A percentile compares a stretch with the other conserved stretches of the same genome.
These are phyloP conservation scores for Centroberyx gerrardi DNA, from an alignment of 2,797 vertebrate species.

Conservation along the genomic window DNA sequence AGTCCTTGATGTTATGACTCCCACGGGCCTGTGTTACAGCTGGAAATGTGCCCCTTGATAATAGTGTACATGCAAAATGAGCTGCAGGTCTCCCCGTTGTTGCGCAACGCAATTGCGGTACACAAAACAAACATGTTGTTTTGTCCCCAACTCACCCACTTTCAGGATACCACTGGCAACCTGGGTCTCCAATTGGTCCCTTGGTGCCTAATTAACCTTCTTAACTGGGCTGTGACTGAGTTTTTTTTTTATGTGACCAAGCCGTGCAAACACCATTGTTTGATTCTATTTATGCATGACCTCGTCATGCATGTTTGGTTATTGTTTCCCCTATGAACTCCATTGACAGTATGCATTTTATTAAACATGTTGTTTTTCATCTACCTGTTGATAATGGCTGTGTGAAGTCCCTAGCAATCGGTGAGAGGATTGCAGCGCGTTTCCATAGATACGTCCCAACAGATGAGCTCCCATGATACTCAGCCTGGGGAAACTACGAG, in stretches of 20 bases:
- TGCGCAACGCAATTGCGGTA: conserved; percentile 51
- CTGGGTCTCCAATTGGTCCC: conserved; percentile 69
- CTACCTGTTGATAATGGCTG: conserved; percentile 34
- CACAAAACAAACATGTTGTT: conserved; percentile 83
- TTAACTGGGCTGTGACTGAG: conserved; percentile 1
- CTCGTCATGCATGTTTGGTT: not conserved
- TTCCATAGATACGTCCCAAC: conserved; percentile 83
- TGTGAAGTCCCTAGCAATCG: conserved; percentile 27
- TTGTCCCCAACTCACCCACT: conserved; percentile 46
- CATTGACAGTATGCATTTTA: not conserved
- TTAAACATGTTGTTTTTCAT: not conserved
- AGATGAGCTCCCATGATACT: conserved; percentile 75
- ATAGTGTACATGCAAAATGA: conserved; percentile 22
- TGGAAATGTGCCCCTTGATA: conserved; percentile 33
- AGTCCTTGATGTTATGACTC: not conserved
- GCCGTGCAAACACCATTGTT: not conserved
- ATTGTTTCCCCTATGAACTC: not conserved
- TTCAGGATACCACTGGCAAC: conserved; percentile 55
- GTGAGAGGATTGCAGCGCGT: conserved; percentile 59
- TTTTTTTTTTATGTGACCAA: not conserved
- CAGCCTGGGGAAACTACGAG: conserved; percentile 24
- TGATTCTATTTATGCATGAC: not conserved
- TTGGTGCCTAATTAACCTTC: conserved; percentile 81
- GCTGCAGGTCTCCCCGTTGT: conserved; percentile 61
- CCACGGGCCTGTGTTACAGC: conserved; percentile 2